Base-by-base conservation (phyloP, 1,140 invertebrate genomes). In the Atta cephalotes region DNA sequence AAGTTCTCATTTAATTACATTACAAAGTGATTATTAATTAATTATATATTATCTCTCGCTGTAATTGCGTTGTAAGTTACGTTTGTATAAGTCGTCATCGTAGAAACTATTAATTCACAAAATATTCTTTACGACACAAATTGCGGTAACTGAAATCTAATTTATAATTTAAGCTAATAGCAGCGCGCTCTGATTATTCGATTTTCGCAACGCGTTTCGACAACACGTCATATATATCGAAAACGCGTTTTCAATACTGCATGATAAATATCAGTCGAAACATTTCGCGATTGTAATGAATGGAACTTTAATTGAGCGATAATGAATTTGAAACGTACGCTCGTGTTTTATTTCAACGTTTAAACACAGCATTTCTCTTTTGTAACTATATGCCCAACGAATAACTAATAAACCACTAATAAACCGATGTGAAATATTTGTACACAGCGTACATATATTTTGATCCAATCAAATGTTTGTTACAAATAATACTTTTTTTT, bases 261-360 rank as follows among this genome's bases (percentile, higher is more conserved):
- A 45, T 28, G 14, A n/a, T 25, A 56, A 70, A 80, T 80, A 68
- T 68, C n/a, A 39, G 31, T 21, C 25, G 60, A 5, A 63, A 78
- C 60, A 62, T 63, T 78, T 78, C 16, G 25, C 60, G 39, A 79
- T 65, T 60, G 25, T 51, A 79, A 65, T 56, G 39, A 25, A 63
- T 80, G n/a, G 77, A n/a, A 56, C 63, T 80, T 80, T 80, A 70
- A 80, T 80, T 62, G 28, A 7, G 14, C 39, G 77, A 68, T 68
- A 28, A 68, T 56, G n/a, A 80, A 80, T 68, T 68, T 56, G 28
- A 35, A 35, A 35, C 31, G 6, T 6, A 35, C 5, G 6, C 45
- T 66, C 77, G 12, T 39, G 16, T 39, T 39, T 39, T 39, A 39
- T 12, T 79, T 31, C 25, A 66, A 35, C 28, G 35, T 80, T 80